phyloP scores from a whole-genome alignment of 2,888 invertebrate species.

The Cheilosia scutellata region DNA sequence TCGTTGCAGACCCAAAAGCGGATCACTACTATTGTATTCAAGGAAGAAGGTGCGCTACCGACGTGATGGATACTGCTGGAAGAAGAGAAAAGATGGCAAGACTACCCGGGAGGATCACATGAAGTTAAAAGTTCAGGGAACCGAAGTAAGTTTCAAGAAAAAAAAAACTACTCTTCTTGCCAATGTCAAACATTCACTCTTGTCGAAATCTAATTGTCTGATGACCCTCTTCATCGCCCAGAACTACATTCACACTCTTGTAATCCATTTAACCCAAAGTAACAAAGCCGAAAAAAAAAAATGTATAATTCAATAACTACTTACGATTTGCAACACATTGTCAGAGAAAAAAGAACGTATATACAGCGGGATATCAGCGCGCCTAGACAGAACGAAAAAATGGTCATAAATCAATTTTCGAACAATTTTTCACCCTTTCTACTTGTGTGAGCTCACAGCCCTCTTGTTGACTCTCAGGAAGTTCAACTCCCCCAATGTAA shows the following conservation, averaged over 20 bases:
- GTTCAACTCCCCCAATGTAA: conserved; percentile 78
- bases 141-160: conserved; percentile 89
- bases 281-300: conserved; percentile 7
- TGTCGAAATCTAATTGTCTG: background rate
- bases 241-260: conserved; percentile 34
- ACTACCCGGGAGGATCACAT: conserved; percentile 99
- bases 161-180: background rate
- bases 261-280: conserved; percentile 57
- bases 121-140: conserved; percentile 99
- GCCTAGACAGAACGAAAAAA: conserved; percentile 54
- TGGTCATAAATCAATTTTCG: conserved; percentile 72
- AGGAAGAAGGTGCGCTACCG: conserved; percentile 97
- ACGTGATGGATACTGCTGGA: conserved; percentile 99
- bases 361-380: conserved; percentile 59
- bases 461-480: conserved; percentile 72
- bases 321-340: conserved; percentile 64
- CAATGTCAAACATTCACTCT: background rate
- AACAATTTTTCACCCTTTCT: conserved; percentile 68
- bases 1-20: conserved; percentile 94
- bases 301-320: conserved; percentile 64
- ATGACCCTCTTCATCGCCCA: background rate
- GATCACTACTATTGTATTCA: conserved; percentile 98
- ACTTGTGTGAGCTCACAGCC: conserved; percentile 20
- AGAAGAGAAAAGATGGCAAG: conserved; percentile 98
- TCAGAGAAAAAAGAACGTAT: conserved; percentile 27